Evolutionary conservation across 1,140 invertebrate genomes (phyloP).

Genomic region (Zophobas morio): DNA sequence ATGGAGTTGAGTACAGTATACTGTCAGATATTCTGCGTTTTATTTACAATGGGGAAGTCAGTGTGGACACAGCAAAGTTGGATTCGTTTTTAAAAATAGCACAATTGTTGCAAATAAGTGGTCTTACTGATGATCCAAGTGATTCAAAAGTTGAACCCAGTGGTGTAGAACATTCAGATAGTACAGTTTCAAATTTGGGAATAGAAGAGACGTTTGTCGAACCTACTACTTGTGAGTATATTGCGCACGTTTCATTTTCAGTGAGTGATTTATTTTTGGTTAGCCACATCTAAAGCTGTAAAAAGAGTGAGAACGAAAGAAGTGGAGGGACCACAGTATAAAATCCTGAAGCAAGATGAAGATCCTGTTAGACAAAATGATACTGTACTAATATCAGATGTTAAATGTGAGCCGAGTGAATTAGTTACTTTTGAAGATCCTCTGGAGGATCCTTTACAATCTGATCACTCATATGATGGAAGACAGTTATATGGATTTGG

Average conservation of each 20-base stretch:
- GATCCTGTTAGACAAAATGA: background rate
- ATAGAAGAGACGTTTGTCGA: conserved; percentile 6
- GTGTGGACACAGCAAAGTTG: conserved; percentile 77
- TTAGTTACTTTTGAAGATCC: conserved; percentile 13
- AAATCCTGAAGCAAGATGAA: background rate
- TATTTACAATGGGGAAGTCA: conserved; percentile 81
- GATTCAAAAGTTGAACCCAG: background rate
- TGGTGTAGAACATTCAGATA: background rate
- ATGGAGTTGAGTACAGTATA: conserved; percentile 87
- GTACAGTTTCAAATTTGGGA: conserved; percentile 17
- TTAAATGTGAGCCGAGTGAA: conserved; percentile 19
- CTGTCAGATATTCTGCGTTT: conserved; percentile 86
- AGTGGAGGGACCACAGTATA: background rate
- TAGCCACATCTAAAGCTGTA: background rate
- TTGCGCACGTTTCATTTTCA: background rate
- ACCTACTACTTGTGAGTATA: background rate
- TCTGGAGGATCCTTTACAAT: conserved; percentile 11
- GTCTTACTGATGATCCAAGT: conserved; percentile 69
- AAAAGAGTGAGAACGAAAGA: conserved; percentile 6
- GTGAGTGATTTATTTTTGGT: conserved; percentile 1
- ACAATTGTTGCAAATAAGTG: conserved; percentile 76
- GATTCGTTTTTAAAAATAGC: conserved; percentile 77
- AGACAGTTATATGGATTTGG: conserved; percentile 7
- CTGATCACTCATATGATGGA: background rate
- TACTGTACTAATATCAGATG: conserved; percentile 10